phyloP scores from a whole-genome alignment of 1,140 invertebrate species.

The Galendromus occidentalis region DNA sequence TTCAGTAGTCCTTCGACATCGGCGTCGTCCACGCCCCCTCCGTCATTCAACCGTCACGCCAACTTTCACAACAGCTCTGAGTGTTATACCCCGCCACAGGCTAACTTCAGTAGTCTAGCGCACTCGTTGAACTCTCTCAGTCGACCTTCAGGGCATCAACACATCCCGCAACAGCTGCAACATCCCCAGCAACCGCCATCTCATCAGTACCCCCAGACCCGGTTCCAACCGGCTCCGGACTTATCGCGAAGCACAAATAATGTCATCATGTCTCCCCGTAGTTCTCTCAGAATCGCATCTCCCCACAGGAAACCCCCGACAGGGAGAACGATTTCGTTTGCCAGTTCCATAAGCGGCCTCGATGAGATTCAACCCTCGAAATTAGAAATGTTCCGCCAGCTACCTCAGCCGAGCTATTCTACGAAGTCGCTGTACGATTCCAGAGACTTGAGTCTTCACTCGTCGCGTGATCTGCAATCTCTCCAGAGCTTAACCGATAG shows the following conservation, averaged over 20 bases:
- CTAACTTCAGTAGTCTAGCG: background rate
- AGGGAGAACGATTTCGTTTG: background rate
- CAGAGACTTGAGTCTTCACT: background rate
- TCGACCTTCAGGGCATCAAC: background rate
- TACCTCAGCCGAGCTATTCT: constrained; percentile 1
- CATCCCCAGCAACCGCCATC: too few relatives aligned
- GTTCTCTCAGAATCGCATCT: too few relatives aligned
- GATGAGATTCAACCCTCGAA: constrained; percentile 5
- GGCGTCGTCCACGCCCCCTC: background rate
- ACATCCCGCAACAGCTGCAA: too few relatives aligned
- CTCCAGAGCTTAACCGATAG: background rate
- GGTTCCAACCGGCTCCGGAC: too few relatives aligned
- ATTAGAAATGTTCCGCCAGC: background rate
- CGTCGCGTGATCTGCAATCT: background rate
- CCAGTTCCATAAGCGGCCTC: background rate
- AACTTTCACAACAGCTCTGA: background rate
- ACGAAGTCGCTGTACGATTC: background rate
- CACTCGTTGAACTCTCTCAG: background rate
- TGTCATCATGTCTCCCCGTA: too few relatives aligned
- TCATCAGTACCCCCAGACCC: too few relatives aligned
- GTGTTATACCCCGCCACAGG: background rate
- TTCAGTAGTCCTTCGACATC: background rate
- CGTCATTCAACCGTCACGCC: background rate
- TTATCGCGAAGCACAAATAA: too few relatives aligned
- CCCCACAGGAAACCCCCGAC: background rate